Conservation (phyloP, 2,113 vertebrate species). For the Fulica atra region DNA sequence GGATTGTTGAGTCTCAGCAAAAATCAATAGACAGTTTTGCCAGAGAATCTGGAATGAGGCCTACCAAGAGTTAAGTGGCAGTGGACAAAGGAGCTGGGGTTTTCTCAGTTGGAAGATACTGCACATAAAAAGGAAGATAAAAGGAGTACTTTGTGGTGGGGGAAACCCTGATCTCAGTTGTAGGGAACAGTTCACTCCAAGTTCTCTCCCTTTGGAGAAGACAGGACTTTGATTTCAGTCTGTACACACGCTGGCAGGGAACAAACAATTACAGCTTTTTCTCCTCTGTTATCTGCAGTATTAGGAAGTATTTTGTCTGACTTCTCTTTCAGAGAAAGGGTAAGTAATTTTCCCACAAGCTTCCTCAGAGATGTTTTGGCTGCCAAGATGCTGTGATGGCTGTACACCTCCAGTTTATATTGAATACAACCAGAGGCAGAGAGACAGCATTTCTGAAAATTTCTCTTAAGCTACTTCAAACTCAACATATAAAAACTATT, state of each 20-base stretch:
- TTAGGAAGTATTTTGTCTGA: background rate
- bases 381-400: background rate
- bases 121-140: conserved; percentile 28
- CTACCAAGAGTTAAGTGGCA: background rate
- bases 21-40: background rate
- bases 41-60: background rate
- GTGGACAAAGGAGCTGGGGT: background rate
- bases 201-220: background rate
- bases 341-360: background rate
- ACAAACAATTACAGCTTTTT: background rate
- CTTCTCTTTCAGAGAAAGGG: background rate
- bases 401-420: background rate
- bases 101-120: conserved; percentile 29
- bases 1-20: background rate
- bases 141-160: conserved; percentile 25
- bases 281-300: background rate
- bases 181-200: background rate
- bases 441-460: background rate
- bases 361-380: background rate
- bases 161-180: background rate
- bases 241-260: background rate
- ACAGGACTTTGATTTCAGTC: background rate
- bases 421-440: background rate
- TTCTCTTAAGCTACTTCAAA: background rate
- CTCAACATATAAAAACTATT: background rate